Evolutionary conservation across 1,140 invertebrate genomes (phyloP), one percentile per base, ranked within the genome.

Genomic region (Drosophila sucinea): DNA sequence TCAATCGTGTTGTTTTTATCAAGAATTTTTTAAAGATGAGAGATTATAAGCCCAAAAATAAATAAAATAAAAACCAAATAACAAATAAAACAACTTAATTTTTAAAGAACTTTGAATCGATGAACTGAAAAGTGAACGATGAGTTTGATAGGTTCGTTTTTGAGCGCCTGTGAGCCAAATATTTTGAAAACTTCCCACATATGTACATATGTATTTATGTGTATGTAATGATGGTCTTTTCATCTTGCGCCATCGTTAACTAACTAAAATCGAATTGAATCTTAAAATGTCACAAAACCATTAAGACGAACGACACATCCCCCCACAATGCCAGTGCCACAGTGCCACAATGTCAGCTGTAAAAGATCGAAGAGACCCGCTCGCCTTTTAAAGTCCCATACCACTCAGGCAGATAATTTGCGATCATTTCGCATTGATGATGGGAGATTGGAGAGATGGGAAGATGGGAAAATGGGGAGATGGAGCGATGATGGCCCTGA

Each of bases 391-490:
- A 76, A 60, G 79, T 73, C 73, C 67, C 72, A 60, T 25, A 60
- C 57, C 57, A 25, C 32, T 51, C 44, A 51, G 44, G 44, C 68
- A 72, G 77, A 81, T 86, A 86, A 86, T 86, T 86, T 86, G 82
- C 82, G 79, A 86, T 80, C 82, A 86, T 86, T 86, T 80, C 82
- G 71, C 79, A 70, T 86, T 87, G 82, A 86, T 86, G 82, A 80
- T 79, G 81, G 23, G 5, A 51, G 44, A 51, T 27, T 51, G 23
- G 44, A 51, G 23, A 51, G 44, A 47, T 6, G 44, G 17, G 44
- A 47, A 47, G 17, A 23, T 51, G 44, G 23, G 17, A 4, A 38
- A 38, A 38, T 38, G 44, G 23, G 25, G n/a, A 78, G 82, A 85
- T 86, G 82, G 86, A 71, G 82, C 81, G 81, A 81, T 85, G 81